These are phyloP conservation scores for Rhaphigaster nebulosa DNA, from an alignment of 2,888 invertebrate species.

Conservation along the genomic window DNA sequence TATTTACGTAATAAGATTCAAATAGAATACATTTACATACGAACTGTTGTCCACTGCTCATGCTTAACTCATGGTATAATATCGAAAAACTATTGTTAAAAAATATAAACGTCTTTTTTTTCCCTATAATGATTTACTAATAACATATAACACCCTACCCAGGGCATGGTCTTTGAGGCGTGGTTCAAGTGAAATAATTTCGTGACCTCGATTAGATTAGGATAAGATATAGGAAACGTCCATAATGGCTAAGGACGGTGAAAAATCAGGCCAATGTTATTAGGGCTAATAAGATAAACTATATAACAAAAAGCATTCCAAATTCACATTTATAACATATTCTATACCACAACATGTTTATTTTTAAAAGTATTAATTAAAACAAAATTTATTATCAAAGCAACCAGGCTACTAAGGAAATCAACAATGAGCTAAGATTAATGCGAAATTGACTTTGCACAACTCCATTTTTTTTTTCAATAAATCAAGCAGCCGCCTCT, in stretches of 20 bases:
- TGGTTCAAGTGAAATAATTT: slow-evolving; percentile 3
- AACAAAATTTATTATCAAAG: not conserved
- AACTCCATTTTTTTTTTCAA: not conserved
- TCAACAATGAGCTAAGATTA: not conserved
- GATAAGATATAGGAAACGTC: not conserved
- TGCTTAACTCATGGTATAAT: no score
- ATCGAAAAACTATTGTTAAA: not conserved
- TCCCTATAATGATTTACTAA: not conserved
- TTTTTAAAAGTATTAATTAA: not conserved
- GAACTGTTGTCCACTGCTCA: no score
- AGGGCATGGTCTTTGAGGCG: not conserved
- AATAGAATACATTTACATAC: no score
- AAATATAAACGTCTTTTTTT: not conserved
- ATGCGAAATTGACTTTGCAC: no score
- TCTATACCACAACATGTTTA: not conserved
- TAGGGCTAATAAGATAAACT: not conserved
- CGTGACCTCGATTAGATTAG: not conserved
- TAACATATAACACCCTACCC: not conserved
- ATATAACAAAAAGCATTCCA: not conserved
- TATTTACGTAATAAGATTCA: no score
- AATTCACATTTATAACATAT: not conserved
- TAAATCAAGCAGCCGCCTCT: no score
- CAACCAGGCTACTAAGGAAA: not conserved
- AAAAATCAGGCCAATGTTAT: slow-evolving; percentile 9
- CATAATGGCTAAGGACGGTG: not conserved